Base-by-base conservation (phyloP, 2,113 vertebrate species). In the Pteropus alecto region DNA sequence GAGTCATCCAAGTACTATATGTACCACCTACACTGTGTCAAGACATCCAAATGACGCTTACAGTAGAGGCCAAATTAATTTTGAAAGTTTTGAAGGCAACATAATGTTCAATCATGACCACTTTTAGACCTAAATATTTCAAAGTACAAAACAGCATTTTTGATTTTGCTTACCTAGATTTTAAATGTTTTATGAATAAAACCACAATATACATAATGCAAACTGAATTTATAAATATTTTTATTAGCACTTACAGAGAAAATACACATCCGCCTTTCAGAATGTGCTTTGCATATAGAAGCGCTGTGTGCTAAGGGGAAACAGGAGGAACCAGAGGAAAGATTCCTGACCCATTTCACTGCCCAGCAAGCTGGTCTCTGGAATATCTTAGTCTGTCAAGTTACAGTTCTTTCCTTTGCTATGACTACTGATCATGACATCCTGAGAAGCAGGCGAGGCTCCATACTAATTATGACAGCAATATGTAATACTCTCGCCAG, bases 131-230 rank as follows among this genome's bases (percentile, higher is more conserved):
- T 56, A 87, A 85, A 92, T 48, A 68, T 16, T 19, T 16, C 14
- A 83, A 7, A 76, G 43, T 11, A 70, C 9, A 74, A 91, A 96
- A 14, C 3, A 83, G 73, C 18, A 70, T 61, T 71, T 78, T 90
- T 33, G 0, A 87, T 67, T 93, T 54, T 65, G 61, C 26, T 86
- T 67, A 74, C 46, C 63, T 28, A 0, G 13, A 63, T 79, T 94
- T 97, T 94, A 87, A 86, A 84, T 24, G 41, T 95, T 97, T 87
- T 54, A 81, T 90, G 81, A 96, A 86, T 79, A 93, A 95, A 96
- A 73, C 10, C 33, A 33, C 35, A 38, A 26, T 51, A 81, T 73
- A 38, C 2, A 68, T 19, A 74, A 83, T 11, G 0, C 33, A 68
- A 0, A 79, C 68, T 68, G 86, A 70, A 12, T 38, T 87, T 86